Percentiles rank a stretch among this genome's conserved stretches.
phyloP scores from a whole-genome alignment of 2,888 invertebrate species.

The Boloria selene region DNA sequence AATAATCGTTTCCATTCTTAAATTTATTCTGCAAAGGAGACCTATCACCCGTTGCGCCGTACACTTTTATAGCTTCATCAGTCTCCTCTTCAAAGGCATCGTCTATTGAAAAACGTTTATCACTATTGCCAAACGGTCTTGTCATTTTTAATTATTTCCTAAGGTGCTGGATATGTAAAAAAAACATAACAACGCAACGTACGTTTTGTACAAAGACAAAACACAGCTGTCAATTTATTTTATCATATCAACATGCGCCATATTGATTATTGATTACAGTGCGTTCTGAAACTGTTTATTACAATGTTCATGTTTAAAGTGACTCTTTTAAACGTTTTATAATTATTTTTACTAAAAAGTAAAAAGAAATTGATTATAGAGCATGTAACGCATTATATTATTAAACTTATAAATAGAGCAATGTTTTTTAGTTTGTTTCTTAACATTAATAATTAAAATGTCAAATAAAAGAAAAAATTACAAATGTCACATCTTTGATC shows the following conservation, averaged over 20 bases:
- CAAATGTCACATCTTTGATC: too few relatives aligned
- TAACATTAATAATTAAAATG: too few relatives aligned
- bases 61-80: conserved; percentile 86
- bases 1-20: conserved; percentile 71
- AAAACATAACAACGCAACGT: conserved; percentile 65
- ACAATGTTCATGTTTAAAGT: conserved; percentile 8
- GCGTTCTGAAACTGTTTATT: conserved; percentile 6
- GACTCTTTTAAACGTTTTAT: neutral
- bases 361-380: neutral
- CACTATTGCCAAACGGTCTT: conserved; percentile 75
- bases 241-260: conserved; percentile 75
- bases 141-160: conserved; percentile 71
- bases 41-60: conserved; percentile 88
- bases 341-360: neutral
- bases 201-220: conserved; percentile 56
- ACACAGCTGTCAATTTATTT: conserved; percentile 80
- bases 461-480: too few relatives aligned
- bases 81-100: conserved; percentile 93
- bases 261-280: conserved; percentile 54
- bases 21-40: conserved; percentile 84
- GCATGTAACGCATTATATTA: too few relatives aligned
- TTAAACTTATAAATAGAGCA: too few relatives aligned
- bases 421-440: too few relatives aligned
- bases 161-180: conserved; percentile 59
- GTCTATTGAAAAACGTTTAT: conserved; percentile 90